These are phyloP conservation scores for Prunella fulvescens DNA, from an alignment of 2,113 vertebrate genomes.

Conservation along the genomic window DNA sequence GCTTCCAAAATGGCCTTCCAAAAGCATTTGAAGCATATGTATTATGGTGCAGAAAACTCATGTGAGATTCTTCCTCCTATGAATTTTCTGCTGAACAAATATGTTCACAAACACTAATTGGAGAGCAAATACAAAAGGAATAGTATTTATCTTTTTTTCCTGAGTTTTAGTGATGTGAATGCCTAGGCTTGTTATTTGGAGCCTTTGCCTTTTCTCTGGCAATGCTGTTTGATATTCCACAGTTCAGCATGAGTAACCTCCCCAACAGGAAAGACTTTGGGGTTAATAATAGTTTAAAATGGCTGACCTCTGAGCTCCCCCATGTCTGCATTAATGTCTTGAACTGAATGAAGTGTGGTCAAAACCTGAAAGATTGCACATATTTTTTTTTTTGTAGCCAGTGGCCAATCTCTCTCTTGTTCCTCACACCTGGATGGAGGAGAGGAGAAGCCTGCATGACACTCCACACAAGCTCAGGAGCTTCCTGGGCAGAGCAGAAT, in stretches of 20 bases:
- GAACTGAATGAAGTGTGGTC: neutral
- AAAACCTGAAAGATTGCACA: neutral
- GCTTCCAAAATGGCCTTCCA: neutral
- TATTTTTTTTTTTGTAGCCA: neutral
- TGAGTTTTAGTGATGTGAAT: neutral
- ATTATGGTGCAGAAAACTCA: neutral
- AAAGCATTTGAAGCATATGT: neutral
- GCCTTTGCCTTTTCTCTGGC: neutral
- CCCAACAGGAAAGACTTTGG: neutral
- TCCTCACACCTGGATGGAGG: accelerated
- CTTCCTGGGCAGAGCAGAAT: neutral
- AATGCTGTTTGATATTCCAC: neutral
- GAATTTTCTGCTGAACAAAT: neutral
- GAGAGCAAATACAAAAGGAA: neutral
- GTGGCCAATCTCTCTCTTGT: neutral
- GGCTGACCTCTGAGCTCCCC: neutral
- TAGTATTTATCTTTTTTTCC: neutral
- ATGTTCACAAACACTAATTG: neutral
- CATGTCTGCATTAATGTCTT: neutral
- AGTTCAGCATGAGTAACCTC: neutral
- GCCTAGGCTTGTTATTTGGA: neutral
- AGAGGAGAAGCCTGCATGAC: neutral
- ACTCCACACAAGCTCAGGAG: neutral
- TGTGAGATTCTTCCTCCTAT: neutral
- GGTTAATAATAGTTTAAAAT: neutral